These are phyloP conservation scores for Drosophila stalkeri DNA, from an alignment of 2,888 invertebrate species.

Conservation along the genomic window DNA sequence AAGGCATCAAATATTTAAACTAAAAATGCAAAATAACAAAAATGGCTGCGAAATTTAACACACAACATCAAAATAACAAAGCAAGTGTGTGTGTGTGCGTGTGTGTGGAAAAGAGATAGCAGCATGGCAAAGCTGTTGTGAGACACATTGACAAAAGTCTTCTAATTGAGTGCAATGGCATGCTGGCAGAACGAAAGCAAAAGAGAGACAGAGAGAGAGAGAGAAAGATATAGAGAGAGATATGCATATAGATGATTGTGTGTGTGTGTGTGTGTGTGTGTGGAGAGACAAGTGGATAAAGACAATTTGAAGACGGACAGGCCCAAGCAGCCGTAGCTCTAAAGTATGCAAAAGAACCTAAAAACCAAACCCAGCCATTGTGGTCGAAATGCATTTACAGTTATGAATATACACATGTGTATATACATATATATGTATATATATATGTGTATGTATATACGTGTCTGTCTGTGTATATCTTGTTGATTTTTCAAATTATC, in stretches of 20 bases:
- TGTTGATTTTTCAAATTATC: conserved; percentile 81
- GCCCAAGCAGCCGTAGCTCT: conserved; percentile 34
- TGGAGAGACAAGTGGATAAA: conserved; percentile 48
- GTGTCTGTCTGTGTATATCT: conserved; percentile 42
- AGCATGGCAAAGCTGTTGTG: conserved; percentile 28
- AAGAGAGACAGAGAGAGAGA: conserved; percentile 14
- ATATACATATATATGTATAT: neutral
- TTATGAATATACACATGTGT: conserved; percentile 63
- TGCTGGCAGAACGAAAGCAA: conserved; percentile 14
- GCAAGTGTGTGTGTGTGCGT: conserved; percentile 12
- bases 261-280: conserved; percentile 10
- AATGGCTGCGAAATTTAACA: conserved; percentile 73
- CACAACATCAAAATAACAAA: conserved; percentile 38
- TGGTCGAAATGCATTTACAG: conserved; percentile 77
- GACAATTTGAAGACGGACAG: conserved; percentile 53
- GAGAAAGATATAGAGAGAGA: neutral
- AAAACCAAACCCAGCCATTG: conserved; percentile 48
- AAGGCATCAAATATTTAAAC: conserved; percentile 78
- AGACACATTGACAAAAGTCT: conserved; percentile 69
- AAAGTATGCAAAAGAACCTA: conserved; percentile 59
- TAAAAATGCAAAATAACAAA: conserved; percentile 80
- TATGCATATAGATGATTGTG: neutral
- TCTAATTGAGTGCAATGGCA: conserved; percentile 78
- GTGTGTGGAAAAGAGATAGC: conserved; percentile 27
- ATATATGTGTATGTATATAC: neutral